Evolutionary conservation across 2,113 vertebrate species (phyloP).

Genomic region (Atrichornis clamosus): DNA sequence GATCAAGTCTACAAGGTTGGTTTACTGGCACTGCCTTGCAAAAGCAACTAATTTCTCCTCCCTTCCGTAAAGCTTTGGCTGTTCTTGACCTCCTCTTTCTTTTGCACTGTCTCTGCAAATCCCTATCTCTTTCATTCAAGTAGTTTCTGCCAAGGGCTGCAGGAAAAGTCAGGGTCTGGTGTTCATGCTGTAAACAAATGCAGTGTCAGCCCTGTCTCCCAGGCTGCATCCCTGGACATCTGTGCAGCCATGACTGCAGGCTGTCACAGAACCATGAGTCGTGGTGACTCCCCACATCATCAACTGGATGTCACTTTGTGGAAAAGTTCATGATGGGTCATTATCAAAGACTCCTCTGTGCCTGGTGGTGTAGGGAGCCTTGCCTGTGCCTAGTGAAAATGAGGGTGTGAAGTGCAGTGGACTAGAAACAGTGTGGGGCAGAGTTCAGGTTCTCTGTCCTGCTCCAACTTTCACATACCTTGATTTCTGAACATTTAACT

Average conservation of each 20-base stretch:
- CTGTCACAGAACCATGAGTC: background rate
- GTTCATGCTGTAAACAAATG: background rate
- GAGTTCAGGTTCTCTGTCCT: background rate
- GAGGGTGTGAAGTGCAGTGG: background rate
- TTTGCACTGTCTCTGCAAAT: background rate
- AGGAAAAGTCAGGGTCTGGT: background rate
- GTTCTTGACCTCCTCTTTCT: background rate
- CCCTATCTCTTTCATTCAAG: background rate
- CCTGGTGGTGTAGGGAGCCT: background rate
- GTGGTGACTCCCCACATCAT: background rate
- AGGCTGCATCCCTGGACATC: background rate
- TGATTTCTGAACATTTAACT: background rate
- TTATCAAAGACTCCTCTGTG: background rate
- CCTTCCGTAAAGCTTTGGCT: background rate
- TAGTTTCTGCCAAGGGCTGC: background rate
- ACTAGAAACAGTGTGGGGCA: background rate
- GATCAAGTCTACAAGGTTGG: slow-evolving; percentile 70
- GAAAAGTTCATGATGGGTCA: background rate
- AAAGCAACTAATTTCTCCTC: background rate
- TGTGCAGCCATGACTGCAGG: background rate
- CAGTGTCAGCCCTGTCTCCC: background rate
- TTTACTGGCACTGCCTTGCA: background rate
- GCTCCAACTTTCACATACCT: background rate
- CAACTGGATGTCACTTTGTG: background rate
- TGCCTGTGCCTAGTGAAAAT: background rate